phyloP scores from a whole-genome alignment of 1,140 invertebrate genomes.

The Hesperophylax magnus region DNA sequence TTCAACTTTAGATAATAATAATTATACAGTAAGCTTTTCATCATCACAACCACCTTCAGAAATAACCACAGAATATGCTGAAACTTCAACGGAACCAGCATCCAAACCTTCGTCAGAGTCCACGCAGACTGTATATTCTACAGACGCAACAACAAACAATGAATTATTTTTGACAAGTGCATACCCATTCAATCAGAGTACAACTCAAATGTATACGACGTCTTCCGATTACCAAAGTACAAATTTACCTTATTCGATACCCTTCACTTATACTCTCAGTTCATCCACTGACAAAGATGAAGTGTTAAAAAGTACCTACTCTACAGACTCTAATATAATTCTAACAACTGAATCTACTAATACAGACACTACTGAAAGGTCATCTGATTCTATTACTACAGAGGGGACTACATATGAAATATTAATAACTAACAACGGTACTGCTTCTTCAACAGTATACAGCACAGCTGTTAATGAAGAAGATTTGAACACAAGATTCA shows the following conservation, averaged over 20 bases:
- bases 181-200: constrained; percentile 16
- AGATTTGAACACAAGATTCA: constrained; percentile 21
- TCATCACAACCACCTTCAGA: constrained; percentile 12
- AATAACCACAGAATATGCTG: constrained; percentile 31
- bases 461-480: not conserved
- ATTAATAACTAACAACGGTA: constrained; percentile 37
- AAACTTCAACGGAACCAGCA: not conserved
- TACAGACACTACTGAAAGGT: constrained; percentile 7
- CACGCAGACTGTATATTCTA: not conserved
- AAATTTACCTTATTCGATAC: constrained; percentile 30
- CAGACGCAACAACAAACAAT: constrained; percentile 27
- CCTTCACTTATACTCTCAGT: not conserved
- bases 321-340: not conserved
- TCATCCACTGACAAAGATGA: constrained; percentile 9
- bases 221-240: constrained; percentile 45
- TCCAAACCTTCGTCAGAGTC: constrained; percentile 1
- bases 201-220: constrained; percentile 24
- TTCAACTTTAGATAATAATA: constrained; percentile 51
- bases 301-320: not conserved
- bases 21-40: constrained; percentile 44
- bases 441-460: not conserved
- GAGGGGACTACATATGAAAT: not conserved
- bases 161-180: constrained; percentile 26
- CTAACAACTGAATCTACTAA: not conserved
- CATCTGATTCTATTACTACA: constrained; percentile 13